Base-by-base conservation (phyloP, 2,113 vertebrate species). In the Hippocampus abdominalis region DNA sequence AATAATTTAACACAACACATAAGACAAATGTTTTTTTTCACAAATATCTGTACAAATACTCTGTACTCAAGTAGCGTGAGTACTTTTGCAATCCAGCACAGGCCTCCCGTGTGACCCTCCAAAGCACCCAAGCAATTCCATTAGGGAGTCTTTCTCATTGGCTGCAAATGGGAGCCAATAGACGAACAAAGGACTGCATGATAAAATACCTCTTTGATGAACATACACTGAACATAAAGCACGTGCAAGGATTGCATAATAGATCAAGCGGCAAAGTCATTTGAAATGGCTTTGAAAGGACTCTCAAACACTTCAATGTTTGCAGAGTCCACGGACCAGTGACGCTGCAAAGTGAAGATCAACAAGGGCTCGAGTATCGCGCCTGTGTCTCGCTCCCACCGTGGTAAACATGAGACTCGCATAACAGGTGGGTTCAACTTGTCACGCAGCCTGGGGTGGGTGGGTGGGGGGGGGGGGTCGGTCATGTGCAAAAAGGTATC, bases 281-380 rank as follows among this genome's bases (percentile, higher is more conserved):
- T 36, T 48, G 40, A 48, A 21, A 63, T 27, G 42, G 10, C 46
- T 18, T 25, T 56, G 10, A 64, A 39, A 64, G 4, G 2, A 10
- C 20, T 40, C 42, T 32, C 62, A n/a, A n/a, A 44, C 9, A 20
- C 23, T 60, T 64, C 21, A 32, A 10, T 4, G 2, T 51, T 68
- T 12, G 23, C 10, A 21, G n/a, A 32, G 40, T 5, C 51, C 61
- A 53, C 59, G 4, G 44, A 44, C 48, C 49, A 16, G 54, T 39
- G 40, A 66, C 71, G 39, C 36, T 27, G 27, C 54, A 32, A 25
- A 12, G 8, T 66, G 8, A 64, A 70, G 63, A 80, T 89, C 86
- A 92, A 90, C 88, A 92, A 86, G 77, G 75, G 69, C 82, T 89
- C 83, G 85, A 44, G 77, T 89, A 46, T 76, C 81, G 18, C 29